Conservation (phyloP, 1,140 invertebrate genomes). For the Laodelphax striatellus region DNA sequence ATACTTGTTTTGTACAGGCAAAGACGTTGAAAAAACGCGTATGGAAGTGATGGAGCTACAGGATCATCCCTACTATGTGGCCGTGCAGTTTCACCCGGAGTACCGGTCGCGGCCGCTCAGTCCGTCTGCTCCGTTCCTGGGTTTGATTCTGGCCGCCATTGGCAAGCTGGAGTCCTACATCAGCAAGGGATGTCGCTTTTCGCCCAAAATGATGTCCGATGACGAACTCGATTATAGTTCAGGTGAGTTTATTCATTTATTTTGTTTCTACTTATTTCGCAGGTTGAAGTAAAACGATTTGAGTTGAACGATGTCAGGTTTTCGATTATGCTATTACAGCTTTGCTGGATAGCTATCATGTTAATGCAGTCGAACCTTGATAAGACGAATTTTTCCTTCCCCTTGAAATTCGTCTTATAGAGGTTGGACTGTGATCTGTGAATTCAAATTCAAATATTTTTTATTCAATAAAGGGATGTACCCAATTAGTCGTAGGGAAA, state of each 20-base stretch:
- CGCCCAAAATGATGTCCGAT: conserved; percentile 51
- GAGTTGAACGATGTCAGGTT: too few relatives aligned
- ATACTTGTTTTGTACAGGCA: conserved; percentile 32
- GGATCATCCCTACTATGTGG: conserved; percentile 83
- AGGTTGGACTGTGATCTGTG: too few relatives aligned
- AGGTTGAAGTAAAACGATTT: too few relatives aligned
- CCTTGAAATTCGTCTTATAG: too few relatives aligned
- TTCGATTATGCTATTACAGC: too few relatives aligned
- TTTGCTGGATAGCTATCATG: too few relatives aligned
- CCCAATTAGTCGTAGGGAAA: too few relatives aligned
- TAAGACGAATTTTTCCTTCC: too few relatives aligned
- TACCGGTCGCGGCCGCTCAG: conserved; percentile 88
- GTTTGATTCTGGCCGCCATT: conserved; percentile 78
- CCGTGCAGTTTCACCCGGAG: conserved; percentile 96
- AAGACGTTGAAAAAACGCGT: conserved; percentile 51
- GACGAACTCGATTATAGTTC: conserved; percentile 33
- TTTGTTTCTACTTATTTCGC: too few relatives aligned
- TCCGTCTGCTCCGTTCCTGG: conserved; percentile 91
- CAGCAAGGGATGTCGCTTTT: conserved; percentile 53
- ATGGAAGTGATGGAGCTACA: conserved; percentile 79
- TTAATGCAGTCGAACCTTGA: too few relatives aligned
- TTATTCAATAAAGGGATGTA: too few relatives aligned
- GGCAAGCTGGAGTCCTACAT: conserved; percentile 60
- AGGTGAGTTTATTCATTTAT: background rate
- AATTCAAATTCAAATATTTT: too few relatives aligned